Percentiles rank a stretch among this genome's conserved stretches.
phyloP scores from a whole-genome alignment of 2,888 invertebrate genomes.

The Tipula confusa region DNA sequence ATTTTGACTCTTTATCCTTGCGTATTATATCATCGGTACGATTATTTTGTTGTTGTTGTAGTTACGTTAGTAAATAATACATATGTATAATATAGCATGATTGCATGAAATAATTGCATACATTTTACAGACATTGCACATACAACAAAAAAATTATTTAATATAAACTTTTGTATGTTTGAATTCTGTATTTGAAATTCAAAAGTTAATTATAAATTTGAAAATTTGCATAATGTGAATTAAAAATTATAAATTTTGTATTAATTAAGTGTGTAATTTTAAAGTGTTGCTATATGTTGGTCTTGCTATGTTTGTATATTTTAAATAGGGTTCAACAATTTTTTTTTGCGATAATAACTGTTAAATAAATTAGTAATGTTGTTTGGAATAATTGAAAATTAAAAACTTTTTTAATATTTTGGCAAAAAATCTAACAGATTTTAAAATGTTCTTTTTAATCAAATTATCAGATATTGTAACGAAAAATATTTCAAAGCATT shows the following conservation, averaged over 20 bases:
- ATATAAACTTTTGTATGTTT: background rate
- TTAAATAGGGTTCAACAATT: too few species aligned
- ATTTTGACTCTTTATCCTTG: background rate
- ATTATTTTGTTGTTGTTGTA: too few species aligned
- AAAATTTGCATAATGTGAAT: background rate
- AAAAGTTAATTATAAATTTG: constrained; percentile 12
- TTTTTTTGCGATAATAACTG: too few species aligned
- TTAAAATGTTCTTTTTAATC: too few species aligned
- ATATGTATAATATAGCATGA: background rate
- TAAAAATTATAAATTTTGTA: background rate
- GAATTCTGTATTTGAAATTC: background rate
- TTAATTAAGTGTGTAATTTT: background rate
- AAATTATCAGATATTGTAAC: too few species aligned
- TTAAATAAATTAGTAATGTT: too few species aligned
- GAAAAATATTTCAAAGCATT: too few species aligned
- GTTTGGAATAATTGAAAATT: too few species aligned
- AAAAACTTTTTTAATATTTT: too few species aligned
- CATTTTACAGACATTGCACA: constrained; percentile 21
- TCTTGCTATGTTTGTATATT: too few species aligned
- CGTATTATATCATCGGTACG: background rate
- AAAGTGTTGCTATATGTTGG: too few species aligned
- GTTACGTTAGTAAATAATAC: background rate
- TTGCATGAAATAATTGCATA: background rate
- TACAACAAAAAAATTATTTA: constrained; percentile 7
- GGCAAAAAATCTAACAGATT: too few species aligned